Evolutionary conservation across 2,888 invertebrate genomes (phyloP).

Genomic region (Harmothoe impar): DNA sequence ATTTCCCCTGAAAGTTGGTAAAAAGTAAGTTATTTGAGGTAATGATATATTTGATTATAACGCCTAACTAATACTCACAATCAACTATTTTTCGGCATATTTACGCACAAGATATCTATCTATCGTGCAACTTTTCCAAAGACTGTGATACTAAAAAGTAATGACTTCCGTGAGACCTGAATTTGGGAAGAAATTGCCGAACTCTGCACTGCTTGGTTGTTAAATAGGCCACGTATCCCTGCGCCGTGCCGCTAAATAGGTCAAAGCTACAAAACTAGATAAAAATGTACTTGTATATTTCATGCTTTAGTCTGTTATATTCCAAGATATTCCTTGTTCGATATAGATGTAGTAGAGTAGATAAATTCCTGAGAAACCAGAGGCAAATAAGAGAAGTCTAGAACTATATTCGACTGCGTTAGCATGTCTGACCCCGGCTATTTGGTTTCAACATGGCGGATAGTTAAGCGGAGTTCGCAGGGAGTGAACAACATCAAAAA

Average conservation of each 20-base stretch:
- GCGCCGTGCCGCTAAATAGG: background rate
- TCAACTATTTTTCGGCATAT: too few species aligned
- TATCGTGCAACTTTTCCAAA: too few species aligned
- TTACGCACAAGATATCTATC: too few species aligned
- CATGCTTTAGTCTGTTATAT: background rate
- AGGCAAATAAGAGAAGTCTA: background rate
- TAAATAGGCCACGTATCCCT: constrained; percentile 33
- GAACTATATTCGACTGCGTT: constrained; percentile 1
- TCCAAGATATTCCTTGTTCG: background rate
- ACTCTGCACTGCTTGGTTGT: constrained; percentile 42
- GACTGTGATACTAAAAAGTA: too few species aligned
- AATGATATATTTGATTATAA: too few species aligned
- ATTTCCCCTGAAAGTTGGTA: too few species aligned
- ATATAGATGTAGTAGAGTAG: background rate
- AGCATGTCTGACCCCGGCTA: constrained; percentile 54
- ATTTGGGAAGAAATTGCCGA: constrained; percentile 3
- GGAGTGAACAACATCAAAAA: constrained; percentile 54
- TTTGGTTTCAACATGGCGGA: constrained; percentile 59
- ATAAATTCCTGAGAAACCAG: too few species aligned
- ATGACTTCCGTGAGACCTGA: too few species aligned
- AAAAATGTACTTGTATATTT: background rate
- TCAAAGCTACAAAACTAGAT: background rate
- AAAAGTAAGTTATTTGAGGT: too few species aligned
- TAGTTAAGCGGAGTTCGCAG: constrained; percentile 52
- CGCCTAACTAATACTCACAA: too few species aligned